Base-by-base conservation (phyloP, 1,140 invertebrate species). In the Eciton burchellii region DNA sequence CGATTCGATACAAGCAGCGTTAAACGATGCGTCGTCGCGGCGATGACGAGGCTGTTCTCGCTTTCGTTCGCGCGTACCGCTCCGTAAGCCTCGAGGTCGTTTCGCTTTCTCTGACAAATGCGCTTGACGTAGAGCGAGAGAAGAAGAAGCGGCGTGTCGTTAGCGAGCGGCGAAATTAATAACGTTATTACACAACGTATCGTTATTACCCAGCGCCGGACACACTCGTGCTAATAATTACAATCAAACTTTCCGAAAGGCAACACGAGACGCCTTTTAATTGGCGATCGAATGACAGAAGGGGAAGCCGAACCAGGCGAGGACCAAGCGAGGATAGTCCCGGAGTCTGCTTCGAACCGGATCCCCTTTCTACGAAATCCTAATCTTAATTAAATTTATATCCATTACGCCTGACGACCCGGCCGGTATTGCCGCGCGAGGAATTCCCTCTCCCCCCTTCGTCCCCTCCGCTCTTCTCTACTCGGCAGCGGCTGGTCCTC, bases 351-450 rank as follows among this genome's bases (percentile, higher is more conserved):
- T 88, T 73, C 84, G 76, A 65, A 76, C 4, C 74, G 63, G 65
- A 35, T 11, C 43, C 47, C 24, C 83, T 56, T 93, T 94, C 93
- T 71, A 57, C 83, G 92, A 94, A 94, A 92, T 92, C 89, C 91
- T 94, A 93, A 93, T 93, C 92, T 92, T 93, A 93, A 94, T 94
- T 93, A 93, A 94, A 93, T 93, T 93, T 93, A 93, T 94, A 92
- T 91, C 90, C 90, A 90, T 91, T 90, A 79, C 74, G 74, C 74
- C 65, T 79, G 74, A 90, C 87, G 83, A 84, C 52, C 52, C 52
- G 66, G 65, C 85, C 85, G 65, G 88, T 91, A 89, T 87, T 59
- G 70, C 83, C 85, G 86, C 84, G 79, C 66, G 77, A 82, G 81
- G 83, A 85, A 84, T 90, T 86, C 76, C 86, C 90, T n/a, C n/a